Base-by-base conservation (phyloP, 2,113 vertebrate species). In the Oceanites oceanicus region DNA sequence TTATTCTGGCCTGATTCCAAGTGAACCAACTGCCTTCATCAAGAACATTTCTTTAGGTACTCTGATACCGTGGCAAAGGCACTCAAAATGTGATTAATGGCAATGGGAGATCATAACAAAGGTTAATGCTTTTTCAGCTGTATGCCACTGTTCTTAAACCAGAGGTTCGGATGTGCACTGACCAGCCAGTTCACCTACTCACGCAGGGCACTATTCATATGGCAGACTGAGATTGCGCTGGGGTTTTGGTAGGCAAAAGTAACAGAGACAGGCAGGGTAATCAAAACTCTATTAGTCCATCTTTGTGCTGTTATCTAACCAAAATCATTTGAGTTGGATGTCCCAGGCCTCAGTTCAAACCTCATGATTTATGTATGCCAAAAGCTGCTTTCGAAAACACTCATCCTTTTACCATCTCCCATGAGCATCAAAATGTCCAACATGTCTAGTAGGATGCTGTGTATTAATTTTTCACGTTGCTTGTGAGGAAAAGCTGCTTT, bases 291-390 rank as follows among this genome's bases (percentile, higher is more conserved):
- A 21, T 47, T 61, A 75, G 44, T 73, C 27, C n/a, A 47, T 86
- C 58, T 92, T 82, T 0, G 2, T 18, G 26, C 30, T 42, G 40
- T 83, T 95, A 72, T 62, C 82, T 67, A 74, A 89, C 34, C 49
- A 87, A 92, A 87, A 82, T 42, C 13, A 49, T 87, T 15, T 3
- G 15, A 81, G 53, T 11, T 59, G 76, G 32, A 66, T 65, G 45
- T 92, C 78, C 72, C 71, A 77, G 63, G 56, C 45, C 77, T 92
- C 45, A 25, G 36, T 29, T 75, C 16, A 90, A 92, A 91, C 44
- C 50, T 94, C 87, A 86, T 90, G 61, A 88, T 80, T 94, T 93
- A 90, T 81, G 76, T 38, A 95, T 90, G 55, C 22, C 91, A 70
- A 87, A 92, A 91, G 75, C 73, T 61, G 92, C 92, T 91, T 93